These are phyloP conservation scores for Drosophila kurseongensis DNA, from an alignment of 1,140 invertebrate species.

Conservation along the genomic window DNA sequence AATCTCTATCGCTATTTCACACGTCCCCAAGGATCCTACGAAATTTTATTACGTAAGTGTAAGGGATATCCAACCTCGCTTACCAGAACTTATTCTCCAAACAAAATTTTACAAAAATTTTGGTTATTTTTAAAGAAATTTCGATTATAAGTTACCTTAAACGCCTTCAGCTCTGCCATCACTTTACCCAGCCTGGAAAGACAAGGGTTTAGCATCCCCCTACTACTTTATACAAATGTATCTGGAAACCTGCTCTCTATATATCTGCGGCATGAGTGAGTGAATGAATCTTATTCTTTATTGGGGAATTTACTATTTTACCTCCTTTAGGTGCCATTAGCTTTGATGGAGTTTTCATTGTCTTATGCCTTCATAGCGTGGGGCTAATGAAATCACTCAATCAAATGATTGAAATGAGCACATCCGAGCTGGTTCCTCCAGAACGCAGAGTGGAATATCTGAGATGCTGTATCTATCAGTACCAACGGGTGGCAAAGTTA, in stretches of 20 bases:
- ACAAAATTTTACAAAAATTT: too few relatives aligned
- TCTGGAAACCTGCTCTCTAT: slow-evolving; percentile 48
- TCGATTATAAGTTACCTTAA: too few relatives aligned
- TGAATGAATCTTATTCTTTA: not conserved
- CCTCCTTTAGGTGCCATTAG: slow-evolving; percentile 55
- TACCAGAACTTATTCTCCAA: too few relatives aligned
- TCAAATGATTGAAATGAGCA: slow-evolving; percentile 59
- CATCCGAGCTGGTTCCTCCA: slow-evolving; percentile 55
- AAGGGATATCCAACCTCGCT: too few relatives aligned
- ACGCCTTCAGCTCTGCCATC: slow-evolving; percentile 55
- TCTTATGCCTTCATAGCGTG: slow-evolving; percentile 67
- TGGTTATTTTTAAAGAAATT: too few relatives aligned
- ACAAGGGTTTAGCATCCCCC: slow-evolving; percentile 68
- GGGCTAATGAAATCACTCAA: slow-evolving; percentile 62
- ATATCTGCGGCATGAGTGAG: slow-evolving; percentile 73
- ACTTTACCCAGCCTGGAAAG: slow-evolving; percentile 63
- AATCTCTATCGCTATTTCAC: slow-evolving; percentile 51
- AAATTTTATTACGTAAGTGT: slow-evolving; percentile 62
- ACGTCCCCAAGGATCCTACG: slow-evolving; percentile 28
- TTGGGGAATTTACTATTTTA: not conserved
- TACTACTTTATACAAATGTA: slow-evolving; percentile 69
- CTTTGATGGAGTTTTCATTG: slow-evolving; percentile 77
- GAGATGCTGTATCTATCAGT: slow-evolving; percentile 72
- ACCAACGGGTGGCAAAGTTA: slow-evolving; percentile 52
- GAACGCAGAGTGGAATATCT: slow-evolving; percentile 64